Percentiles rank a stretch among this genome's conserved stretches.
Conservation (phyloP, 2,113 vertebrate species). For the Cettia cetti region DNA sequence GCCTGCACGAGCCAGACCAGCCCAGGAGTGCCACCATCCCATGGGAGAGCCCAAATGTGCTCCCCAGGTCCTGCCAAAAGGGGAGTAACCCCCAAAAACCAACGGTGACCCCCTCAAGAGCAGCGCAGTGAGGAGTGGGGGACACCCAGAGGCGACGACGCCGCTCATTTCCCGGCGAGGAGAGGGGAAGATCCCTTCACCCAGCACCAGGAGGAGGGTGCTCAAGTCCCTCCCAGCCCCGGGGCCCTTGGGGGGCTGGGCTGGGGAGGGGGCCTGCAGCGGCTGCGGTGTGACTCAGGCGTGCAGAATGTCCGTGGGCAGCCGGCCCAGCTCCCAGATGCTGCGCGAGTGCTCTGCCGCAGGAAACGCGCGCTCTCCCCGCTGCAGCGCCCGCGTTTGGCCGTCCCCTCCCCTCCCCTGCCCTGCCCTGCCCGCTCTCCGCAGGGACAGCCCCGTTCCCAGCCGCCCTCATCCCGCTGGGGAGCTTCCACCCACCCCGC, state of each 20-base stretch:
- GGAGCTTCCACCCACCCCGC: not conserved
- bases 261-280: slow-evolving; percentile 1
- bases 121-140: not conserved
- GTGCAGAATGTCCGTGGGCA: slow-evolving; percentile 64
- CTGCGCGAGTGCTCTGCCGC: not conserved
- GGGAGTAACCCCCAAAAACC: not conserved
- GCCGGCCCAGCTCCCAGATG: slow-evolving; percentile 57
- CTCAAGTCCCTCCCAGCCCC: not conserved
- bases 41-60: rapidly evolving
- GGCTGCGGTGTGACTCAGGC: slow-evolving; percentile 41
- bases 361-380: not conserved
- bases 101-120: rapidly evolving
- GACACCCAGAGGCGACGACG: rapidly evolving
- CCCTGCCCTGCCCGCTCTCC: not conserved
- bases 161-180: not conserved
- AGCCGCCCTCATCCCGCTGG: not conserved
- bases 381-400: not conserved
- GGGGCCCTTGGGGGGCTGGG: not conserved
- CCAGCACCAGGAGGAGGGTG: not conserved
- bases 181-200: not conserved
- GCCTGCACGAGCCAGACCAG: not conserved
- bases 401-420: not conserved
- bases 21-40: not conserved
- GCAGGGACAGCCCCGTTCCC: not conserved
- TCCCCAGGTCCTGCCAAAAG: not conserved